Percentiles rank a stretch among this genome's conserved stretches.
Conservation (phyloP, 2,888 invertebrate species). For the Seira ritae region DNA sequence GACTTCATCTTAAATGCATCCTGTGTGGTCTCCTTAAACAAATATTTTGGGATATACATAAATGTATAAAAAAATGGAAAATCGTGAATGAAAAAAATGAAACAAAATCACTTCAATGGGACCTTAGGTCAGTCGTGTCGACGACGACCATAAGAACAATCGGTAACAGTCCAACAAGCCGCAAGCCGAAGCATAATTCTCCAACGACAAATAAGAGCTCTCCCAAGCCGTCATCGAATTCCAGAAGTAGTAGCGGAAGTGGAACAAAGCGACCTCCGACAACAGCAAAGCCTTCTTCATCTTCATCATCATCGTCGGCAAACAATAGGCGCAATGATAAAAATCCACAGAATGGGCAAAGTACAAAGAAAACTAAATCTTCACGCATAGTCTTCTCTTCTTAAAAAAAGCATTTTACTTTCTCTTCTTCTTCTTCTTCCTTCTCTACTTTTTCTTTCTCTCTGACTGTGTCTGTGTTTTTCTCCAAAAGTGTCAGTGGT, state of each 20-base stretch:
- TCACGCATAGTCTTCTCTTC: slow-evolving; percentile 9
- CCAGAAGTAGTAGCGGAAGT: slow-evolving; percentile 3
- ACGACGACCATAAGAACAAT: slow-evolving; percentile 44
- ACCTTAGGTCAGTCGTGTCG: slow-evolving; percentile 53
- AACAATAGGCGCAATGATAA: slow-evolving; percentile 47
- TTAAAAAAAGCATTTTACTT: slow-evolving; percentile 14
- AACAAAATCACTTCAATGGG: neutral
- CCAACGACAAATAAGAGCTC: slow-evolving; percentile 61
- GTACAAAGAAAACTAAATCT: slow-evolving; percentile 28
- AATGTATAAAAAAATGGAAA: too few relatives aligned
- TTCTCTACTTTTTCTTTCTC: neutral
- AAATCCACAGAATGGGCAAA: slow-evolving; percentile 49
- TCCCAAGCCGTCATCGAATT: slow-evolving; percentile 42
- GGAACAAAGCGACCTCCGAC: slow-evolving; percentile 15
- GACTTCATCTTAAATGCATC: too few relatives aligned
- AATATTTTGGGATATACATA: too few relatives aligned
- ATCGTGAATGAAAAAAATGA: too few relatives aligned
- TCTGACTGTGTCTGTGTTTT: neutral
- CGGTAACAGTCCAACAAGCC: slow-evolving; percentile 40
- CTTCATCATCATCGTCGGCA: slow-evolving; percentile 9
- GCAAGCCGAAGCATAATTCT: slow-evolving; percentile 28
- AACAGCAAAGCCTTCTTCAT: slow-evolving; percentile 25
- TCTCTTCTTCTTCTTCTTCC: slow-evolving; percentile 17
- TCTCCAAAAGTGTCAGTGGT: too few relatives aligned
- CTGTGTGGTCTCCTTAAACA: too few relatives aligned